These are phyloP conservation scores for Micronisus gabar DNA, from an alignment of 2,113 vertebrate species.

Conservation along the genomic window DNA sequence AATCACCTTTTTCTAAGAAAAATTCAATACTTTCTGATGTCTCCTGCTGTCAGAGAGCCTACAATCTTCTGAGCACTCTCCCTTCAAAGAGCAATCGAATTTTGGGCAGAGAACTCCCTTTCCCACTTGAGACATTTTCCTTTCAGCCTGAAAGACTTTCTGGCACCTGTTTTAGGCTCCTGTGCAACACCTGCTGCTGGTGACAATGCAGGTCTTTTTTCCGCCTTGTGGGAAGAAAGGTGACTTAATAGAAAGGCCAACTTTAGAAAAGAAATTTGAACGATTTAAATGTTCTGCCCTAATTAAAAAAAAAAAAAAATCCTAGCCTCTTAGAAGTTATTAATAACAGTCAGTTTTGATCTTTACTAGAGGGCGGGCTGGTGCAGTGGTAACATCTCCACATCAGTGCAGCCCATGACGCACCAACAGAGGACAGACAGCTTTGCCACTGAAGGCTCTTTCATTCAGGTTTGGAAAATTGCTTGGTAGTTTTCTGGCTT, in stretches of 20 bases:
- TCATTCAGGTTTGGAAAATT: neutral
- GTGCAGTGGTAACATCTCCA: neutral
- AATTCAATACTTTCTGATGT: conserved; percentile 32
- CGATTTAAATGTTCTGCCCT: neutral
- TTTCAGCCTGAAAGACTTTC: conserved; percentile 28
- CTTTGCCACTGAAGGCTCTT: neutral
- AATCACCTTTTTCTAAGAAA: conserved; percentile 38
- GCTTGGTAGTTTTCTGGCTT: neutral
- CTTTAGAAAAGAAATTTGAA: neutral
- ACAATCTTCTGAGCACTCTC: conserved; percentile 18
- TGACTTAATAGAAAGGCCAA: neutral
- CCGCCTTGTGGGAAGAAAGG: neutral
- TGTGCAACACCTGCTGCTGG: conserved; percentile 25
- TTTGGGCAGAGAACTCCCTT: conserved; percentile 9
- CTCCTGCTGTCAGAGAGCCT: conserved; percentile 40
- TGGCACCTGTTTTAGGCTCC: conserved; percentile 23
- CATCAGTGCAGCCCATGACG: neutral
- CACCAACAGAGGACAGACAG: neutral
- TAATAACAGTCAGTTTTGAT: neutral
- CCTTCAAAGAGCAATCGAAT: conserved; percentile 43
- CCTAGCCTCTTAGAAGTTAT: neutral
- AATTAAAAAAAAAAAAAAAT: neutral
- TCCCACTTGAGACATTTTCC: neutral
- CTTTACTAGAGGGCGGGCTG: neutral
- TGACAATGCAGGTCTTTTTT: neutral